A percentile compares a stretch with the other conserved stretches of the same genome.
These are phyloP conservation scores for Oreochromis spilurus DNA, from an alignment of 2,113 vertebrate species.

Conservation along the genomic window DNA sequence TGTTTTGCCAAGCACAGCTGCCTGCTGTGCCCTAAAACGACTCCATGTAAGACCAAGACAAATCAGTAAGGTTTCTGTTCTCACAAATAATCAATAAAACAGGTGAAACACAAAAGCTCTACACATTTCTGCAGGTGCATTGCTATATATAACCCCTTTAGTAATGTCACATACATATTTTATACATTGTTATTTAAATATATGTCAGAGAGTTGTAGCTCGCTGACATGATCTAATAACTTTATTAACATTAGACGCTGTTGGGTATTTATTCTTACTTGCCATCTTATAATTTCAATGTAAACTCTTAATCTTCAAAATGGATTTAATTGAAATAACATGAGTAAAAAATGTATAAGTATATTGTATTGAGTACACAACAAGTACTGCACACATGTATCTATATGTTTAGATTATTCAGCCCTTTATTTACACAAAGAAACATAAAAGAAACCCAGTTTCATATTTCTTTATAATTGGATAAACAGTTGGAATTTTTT, in stretches of 20 bases:
- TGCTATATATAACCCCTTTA: background rate
- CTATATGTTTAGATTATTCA: background rate
- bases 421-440: background rate
- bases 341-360: background rate
- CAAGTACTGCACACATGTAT: background rate
- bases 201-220: accelerated
- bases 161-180: background rate
- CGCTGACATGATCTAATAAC: background rate
- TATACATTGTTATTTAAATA: background rate
- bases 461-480: background rate
- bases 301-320: background rate
- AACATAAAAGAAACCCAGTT: background rate
- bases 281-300: background rate
- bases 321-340: background rate
- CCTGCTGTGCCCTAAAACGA: background rate
- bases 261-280: background rate
- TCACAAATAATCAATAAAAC: background rate
- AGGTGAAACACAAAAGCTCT: background rate
- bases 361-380: background rate
- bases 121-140: background rate
- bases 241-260: background rate
- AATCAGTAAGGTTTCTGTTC: background rate
- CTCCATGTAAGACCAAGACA: background rate
- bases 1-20: background rate
- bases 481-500: constrained; percentile 5